Percentiles rank a stretch among this genome's conserved stretches.
These are phyloP conservation scores for Cynoglossus semilaevis DNA, from an alignment of 2,113 vertebrate genomes.

Conservation along the genomic window DNA sequence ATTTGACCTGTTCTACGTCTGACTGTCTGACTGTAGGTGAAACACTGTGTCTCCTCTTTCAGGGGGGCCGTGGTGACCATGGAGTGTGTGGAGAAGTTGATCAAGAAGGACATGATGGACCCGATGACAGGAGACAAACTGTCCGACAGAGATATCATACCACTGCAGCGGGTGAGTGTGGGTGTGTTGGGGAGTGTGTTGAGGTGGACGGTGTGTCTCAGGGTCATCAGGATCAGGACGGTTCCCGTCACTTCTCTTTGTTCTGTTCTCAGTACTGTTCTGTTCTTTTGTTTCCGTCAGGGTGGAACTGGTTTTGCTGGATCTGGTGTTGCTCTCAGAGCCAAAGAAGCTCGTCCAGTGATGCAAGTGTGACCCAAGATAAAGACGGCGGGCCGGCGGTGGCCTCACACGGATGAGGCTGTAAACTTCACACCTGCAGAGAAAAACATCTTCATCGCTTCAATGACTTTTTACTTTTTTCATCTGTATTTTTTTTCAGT, in stretches of 20 bases:
- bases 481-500: too few species aligned
- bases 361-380: slow-evolving; percentile 82
- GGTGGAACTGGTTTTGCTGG: slow-evolving; percentile 86
- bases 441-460: too few species aligned
- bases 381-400: too few species aligned
- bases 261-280: too few species aligned
- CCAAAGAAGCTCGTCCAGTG: slow-evolving; percentile 86
- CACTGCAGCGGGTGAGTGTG: slow-evolving; percentile 78
- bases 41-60: slow-evolving; percentile 3
- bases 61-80: slow-evolving; percentile 85
- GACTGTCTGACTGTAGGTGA: not conserved
- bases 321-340: slow-evolving; percentile 82
- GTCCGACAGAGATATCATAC: slow-evolving; percentile 82
- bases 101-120: slow-evolving; percentile 87
- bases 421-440: too few species aligned
- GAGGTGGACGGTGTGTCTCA: too few species aligned
- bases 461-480: too few species aligned
- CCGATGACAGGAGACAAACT: slow-evolving; percentile 81
- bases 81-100: slow-evolving; percentile 88
- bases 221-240: too few species aligned
- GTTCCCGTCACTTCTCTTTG: too few species aligned
- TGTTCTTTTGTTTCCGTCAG: slow-evolving; percentile 54
- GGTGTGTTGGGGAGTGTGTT: too few species aligned
- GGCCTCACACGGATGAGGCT: too few species aligned
- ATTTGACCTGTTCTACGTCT: too few species aligned